These are phyloP conservation scores for Amaurobius ferox DNA, from an alignment of 2,888 invertebrate species.

Conservation along the genomic window DNA sequence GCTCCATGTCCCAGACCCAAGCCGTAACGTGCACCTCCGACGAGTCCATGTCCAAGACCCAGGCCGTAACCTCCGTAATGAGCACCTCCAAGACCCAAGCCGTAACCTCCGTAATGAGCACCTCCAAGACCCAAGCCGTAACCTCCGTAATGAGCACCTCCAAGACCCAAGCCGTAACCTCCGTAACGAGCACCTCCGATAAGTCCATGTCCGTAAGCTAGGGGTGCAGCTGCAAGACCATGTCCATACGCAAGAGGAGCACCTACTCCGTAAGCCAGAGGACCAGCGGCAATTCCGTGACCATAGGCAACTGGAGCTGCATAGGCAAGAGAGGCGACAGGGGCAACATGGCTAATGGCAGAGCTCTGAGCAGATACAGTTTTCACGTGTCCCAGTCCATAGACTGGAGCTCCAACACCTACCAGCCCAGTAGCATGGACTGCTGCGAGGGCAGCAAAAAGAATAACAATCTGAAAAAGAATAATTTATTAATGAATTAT, in stretches of 20 bases:
- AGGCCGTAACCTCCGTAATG: neutral
- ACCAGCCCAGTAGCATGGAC: constrained; percentile 8
- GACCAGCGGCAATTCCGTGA: neutral
- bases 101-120: no score
- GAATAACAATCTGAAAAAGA: constrained; percentile 6
- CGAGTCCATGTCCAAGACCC: neutral
- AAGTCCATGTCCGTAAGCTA: neutral
- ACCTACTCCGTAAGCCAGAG: neutral
- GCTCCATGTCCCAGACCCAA: neutral
- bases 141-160: no score
- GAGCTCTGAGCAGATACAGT: constrained; percentile 28
- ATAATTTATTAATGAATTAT: no score
- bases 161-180: no score
- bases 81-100: neutral
- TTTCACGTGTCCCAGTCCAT: neutral
- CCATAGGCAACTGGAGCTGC: neutral
- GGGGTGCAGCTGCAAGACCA: neutral
- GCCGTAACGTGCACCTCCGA: neutral
- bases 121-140: neutral
- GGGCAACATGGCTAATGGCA: constrained; percentile 41
- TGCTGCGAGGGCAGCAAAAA: neutral
- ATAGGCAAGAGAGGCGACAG: neutral
- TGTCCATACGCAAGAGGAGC: neutral
- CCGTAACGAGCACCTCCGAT: neutral
- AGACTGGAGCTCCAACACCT: neutral